These are phyloP conservation scores for Amorpha juglandis DNA, from an alignment of 2,888 invertebrate genomes.

Conservation along the genomic window DNA sequence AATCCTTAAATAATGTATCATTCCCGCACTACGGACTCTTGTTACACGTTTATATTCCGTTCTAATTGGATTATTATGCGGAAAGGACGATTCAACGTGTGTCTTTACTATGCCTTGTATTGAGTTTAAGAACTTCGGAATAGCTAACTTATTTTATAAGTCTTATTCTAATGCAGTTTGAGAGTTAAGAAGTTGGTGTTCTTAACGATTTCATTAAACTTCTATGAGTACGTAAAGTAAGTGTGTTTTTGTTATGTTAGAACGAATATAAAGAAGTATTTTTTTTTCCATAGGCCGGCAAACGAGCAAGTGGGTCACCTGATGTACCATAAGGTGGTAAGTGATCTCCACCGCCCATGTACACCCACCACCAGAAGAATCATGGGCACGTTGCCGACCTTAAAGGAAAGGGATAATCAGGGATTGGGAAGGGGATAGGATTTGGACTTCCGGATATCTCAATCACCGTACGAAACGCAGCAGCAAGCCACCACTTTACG, in stretches of 20 bases:
- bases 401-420: no score
- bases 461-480: no score
- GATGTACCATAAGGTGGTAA: no score
- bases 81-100: slow-evolving; percentile 42
- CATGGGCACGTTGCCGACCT: no score
- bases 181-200: slow-evolving; percentile 49
- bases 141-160: slow-evolving; percentile 52
- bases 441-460: no score
- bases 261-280: no score
- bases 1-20: slow-evolving; percentile 47
- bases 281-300: no score
- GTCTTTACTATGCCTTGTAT: slow-evolving; percentile 41
- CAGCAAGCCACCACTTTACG: no score
- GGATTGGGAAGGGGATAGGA: no score
- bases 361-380: no score
- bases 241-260: not conserved
- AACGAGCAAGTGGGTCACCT: no score
- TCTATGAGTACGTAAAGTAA: slow-evolving; percentile 37
- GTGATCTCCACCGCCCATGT: no score
- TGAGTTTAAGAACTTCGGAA: slow-evolving; percentile 39
- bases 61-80: slow-evolving; percentile 71
- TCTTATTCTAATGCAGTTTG: slow-evolving; percentile 55
- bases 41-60: slow-evolving; percentile 58
- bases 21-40: slow-evolving; percentile 47
- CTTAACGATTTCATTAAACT: slow-evolving; percentile 49